Base-by-base conservation (phyloP, 1,140 invertebrate genomes). In the Ridgeia piscesae region DNA sequence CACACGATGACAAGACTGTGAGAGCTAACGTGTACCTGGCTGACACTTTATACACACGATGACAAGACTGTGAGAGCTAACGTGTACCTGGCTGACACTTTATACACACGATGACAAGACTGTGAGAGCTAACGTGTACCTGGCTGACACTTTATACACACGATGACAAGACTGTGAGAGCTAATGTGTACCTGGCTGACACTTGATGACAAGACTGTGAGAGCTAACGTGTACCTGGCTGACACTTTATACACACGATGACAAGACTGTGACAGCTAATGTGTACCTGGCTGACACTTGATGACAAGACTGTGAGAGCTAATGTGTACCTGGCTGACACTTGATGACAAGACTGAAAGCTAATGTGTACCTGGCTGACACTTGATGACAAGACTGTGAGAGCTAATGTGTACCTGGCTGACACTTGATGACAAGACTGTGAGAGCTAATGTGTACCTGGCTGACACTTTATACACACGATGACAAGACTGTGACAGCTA, bases 301-400 rank as follows among this genome's bases (percentile, higher is more conserved):
- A 98, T 97, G 96, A 99, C 11, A 99, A 95, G 92, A 98, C 98
- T 94, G 97, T 96, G 88, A n/a, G n/a, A n/a, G n/a, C n/a, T n/a
- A n/a, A n/a, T n/a, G n/a, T n/a, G n/a, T n/a, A n/a, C n/a, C n/a
- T n/a, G n/a, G n/a, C n/a, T n/a, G n/a, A n/a, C n/a, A n/a, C n/a
- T n/a, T n/a, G n/a, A 89, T 33, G 88, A 89, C n/a, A 89, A 89
- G n/a, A 89, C 42, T 90, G 35, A 90, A 14, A 35, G 42, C 31
- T 91, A 35, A 91, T 35, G 33, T 93, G 92, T 94, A 97, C 97
- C 97, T 91, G 97, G 97, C 95, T 97, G 95, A 95, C 98, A 99
- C 0, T 96, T 96, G 95, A 98, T 97, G 96, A 99, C 11, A 99
- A 95, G 92, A 98, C 98, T 94, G 97, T 96, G 88, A n/a, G n/a